Base-by-base conservation (phyloP, 2,113 vertebrate genomes). In the Cathartes aura region DNA sequence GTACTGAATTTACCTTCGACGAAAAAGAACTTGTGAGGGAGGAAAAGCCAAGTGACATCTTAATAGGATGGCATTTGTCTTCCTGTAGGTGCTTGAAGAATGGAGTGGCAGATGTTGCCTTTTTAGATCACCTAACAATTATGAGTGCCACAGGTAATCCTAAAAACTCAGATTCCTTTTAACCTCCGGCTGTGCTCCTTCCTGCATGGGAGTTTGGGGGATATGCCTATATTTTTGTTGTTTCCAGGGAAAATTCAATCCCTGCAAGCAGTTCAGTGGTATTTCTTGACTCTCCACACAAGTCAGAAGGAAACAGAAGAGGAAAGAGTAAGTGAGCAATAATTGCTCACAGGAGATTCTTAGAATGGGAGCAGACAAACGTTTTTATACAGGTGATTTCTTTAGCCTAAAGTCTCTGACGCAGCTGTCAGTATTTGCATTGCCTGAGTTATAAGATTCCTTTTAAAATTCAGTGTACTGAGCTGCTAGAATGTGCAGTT, bases 121-220 rank as follows among this genome's bases (percentile, higher is more conserved):
- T 99, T 97, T 97, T 99, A 96, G 99, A 99, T 96, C 98, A 99
- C 90, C 97, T 99, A 79, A 95, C 98, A 40, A 97, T 99, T 81
- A 94, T 96, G 79, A 98, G n/a, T 92, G 96, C 98, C 75, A 98
- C 98, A 80, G 99, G 99, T 99, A 97, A 97, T 64, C 19, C 62
- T 78, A 42, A 75, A 60, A 83, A 38, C 26, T 62, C 15, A 20
- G 40, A 50, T 73, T 74, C 42, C 38, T 95, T 93, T 82, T 71
- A 45, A 38, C 45, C 22, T 60, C 42, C 43, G 42, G 4, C 26
- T 36, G 8, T 74, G 18, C 17, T 67, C 18, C 75, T 90, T 93
- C 22, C 45, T 84, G 16, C 11, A 4, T 9, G 15, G 64, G 21
- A 64, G 4, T 76, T 45, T 89, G 62, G 60, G 36, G 29, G 9